A percentile compares a stretch with the other conserved stretches of the same genome.
phyloP scores from a whole-genome alignment of 2,888 invertebrate species.

The Tromatobia lineatoria region DNA sequence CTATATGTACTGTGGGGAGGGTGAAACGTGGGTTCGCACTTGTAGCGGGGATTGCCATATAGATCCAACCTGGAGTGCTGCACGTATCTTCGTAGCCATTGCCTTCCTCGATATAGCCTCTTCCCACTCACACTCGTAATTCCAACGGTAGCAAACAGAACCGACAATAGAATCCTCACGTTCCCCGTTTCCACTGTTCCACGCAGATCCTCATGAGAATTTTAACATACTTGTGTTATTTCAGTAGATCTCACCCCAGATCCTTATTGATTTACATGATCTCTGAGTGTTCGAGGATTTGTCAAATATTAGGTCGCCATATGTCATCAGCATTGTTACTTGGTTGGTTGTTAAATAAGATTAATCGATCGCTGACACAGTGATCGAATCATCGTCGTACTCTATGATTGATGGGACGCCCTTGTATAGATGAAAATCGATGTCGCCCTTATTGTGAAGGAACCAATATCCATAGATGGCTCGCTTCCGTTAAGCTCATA shows the following conservation, averaged over 20 bases:
- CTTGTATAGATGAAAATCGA: conserved; percentile 19
- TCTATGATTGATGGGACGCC: conserved; percentile 24
- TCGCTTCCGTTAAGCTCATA: conserved; percentile 46
- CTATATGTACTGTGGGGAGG: background rate
- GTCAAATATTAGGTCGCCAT: conserved; percentile 12
- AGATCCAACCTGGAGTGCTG: conserved; percentile 11
- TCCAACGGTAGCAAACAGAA: conserved; percentile 28
- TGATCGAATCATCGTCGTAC: conserved; percentile 35
- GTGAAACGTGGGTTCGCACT: conserved; percentile 43
- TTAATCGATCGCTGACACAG: conserved; percentile 28
- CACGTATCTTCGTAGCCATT: conserved; percentile 10
- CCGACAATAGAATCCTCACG: conserved; percentile 37
- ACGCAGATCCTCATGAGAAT: background rate
- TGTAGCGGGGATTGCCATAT: conserved; percentile 40
- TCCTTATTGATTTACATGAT: conserved; percentile 9
- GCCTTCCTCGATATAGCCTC: background rate
- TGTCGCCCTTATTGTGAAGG: conserved; percentile 26
- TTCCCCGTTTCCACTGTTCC: conserved; percentile 6
- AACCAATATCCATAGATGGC: conserved; percentile 55
- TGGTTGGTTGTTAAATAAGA: conserved; percentile 23
- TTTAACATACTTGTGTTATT: background rate
- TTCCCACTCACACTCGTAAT: conserved; percentile 1
- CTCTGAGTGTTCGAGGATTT: conserved; percentile 17
- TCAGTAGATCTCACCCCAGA: background rate
- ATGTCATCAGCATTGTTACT: background rate